Base-by-base conservation (phyloP, 92 coral and sea anemone species). In the Siderastrea radians region DNA sequence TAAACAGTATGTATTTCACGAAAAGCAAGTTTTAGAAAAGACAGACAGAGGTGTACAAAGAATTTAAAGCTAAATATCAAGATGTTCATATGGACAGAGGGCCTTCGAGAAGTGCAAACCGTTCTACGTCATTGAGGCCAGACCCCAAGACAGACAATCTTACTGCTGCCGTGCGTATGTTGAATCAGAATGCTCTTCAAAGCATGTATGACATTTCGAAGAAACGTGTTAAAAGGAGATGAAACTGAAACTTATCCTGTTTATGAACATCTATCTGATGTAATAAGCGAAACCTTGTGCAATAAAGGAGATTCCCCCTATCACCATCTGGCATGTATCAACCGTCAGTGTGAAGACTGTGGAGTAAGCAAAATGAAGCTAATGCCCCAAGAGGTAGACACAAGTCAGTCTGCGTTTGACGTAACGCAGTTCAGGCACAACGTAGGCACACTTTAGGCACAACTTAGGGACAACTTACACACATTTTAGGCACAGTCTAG, bases 21-120 rank as follows among this genome's bases (percentile, higher is more conserved):
- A 92, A 48, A 94, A 91, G 48, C 89, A 94, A 50, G 74, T 94
- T 6, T 49, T 94, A 47, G 92, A 93, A 59, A 83, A 90, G 57
- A 93, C 93, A 93, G 73, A 90, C 94, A 0, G 93, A 94, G 59
- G 94, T 86, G n/a, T 93, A 79, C 62, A 16, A 62, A n/a, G 89
- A 75, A n/a, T 93, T 93, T 14, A 84, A 88, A 75, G 48, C 63
- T 17, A 84, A 90, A 69, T 87, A 87, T 52, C 94, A 93, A 6
- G 88, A 94, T 3, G 80, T 92, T 13, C 79, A 83, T 74, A 90
- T 90, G 50, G 95, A 92, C 94, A 91, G 80, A 77, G 89, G 51
- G 59, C 84, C 9, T 91, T 91, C 38, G 86, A 91, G 38, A 91
- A 77, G 11, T 91, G 86, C 57, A 87, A 91, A 75, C 92, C 94